phyloP scores from a whole-genome alignment of 2,797 vertebrate species.

The Esox masquinongy region DNA sequence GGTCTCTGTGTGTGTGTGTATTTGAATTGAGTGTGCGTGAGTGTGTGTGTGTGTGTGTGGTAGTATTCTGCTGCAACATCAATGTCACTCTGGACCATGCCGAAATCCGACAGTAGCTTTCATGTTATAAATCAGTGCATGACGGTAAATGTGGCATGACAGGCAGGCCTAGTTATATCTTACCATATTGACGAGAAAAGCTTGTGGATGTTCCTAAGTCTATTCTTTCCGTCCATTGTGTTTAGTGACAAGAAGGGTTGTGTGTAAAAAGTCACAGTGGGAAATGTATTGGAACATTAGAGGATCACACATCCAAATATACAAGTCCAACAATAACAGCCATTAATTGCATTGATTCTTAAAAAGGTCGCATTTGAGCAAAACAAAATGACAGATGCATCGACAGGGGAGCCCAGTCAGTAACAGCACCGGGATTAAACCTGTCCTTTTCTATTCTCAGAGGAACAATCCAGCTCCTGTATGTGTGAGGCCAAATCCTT shows the following conservation, averaged over 20 bases:
- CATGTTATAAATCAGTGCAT: not conserved
- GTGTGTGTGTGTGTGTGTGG: conserved; percentile 1
- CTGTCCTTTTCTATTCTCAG: conserved; percentile 37
- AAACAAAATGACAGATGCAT: conserved; percentile 50
- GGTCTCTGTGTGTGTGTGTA: not conserved
- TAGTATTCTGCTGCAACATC: not conserved
- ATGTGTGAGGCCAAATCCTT: conserved; percentile 47
- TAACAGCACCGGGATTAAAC: conserved; percentile 31
- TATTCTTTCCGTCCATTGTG: too few species aligned
- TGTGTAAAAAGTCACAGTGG: not conserved
- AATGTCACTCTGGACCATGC: not conserved
- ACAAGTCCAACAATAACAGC: conserved; percentile 37
- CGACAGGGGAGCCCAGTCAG: conserved; percentile 38
- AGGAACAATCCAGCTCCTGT: conserved; percentile 43
- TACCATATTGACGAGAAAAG: too few species aligned
- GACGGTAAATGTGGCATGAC: too few species aligned
- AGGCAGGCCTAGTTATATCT: too few species aligned
- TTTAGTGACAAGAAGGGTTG: not conserved
- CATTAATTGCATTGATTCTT: conserved; percentile 37
- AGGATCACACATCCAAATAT: conserved; percentile 26
- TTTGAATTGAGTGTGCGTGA: not conserved
- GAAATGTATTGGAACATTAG: conserved; percentile 4
- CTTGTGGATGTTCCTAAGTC: too few species aligned
- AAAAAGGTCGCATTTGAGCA: conserved; percentile 6
- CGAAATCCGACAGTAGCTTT: not conserved